These are phyloP conservation scores for Matsumurasca onukii DNA, from an alignment of 1,140 invertebrate species.

Conservation along the genomic window DNA sequence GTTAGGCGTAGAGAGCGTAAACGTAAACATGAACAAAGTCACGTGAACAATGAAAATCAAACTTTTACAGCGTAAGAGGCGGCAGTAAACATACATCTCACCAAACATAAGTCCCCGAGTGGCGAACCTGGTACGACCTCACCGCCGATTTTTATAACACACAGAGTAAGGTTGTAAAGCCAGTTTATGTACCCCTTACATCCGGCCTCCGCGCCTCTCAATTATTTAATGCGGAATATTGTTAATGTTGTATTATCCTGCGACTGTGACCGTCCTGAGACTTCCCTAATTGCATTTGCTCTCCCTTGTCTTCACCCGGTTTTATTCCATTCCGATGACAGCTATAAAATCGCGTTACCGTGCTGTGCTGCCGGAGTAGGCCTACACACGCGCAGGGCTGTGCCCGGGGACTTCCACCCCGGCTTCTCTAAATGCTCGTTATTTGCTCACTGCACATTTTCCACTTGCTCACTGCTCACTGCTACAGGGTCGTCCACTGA, in stretches of 20 bases:
- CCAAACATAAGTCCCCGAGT: constrained; percentile 17
- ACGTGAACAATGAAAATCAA: constrained; percentile 26
- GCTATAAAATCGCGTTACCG: constrained; percentile 17
- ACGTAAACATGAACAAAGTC: constrained; percentile 16
- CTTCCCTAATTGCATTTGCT: constrained; percentile 17
- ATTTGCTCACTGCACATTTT: too few relatives aligned
- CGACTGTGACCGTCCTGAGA: neutral
- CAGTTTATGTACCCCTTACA: constrained; percentile 20
- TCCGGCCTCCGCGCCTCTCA: constrained; percentile 16
- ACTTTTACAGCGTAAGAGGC: constrained; percentile 23
- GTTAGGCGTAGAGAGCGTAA: too few relatives aligned
- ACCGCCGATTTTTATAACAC: constrained; percentile 23
- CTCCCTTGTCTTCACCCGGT: constrained; percentile 15
- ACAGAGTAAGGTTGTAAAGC: constrained; percentile 14
- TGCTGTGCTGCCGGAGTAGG: neutral
- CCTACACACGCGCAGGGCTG: neutral
- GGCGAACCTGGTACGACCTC: constrained; percentile 7
- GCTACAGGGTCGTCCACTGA: too few relatives aligned
- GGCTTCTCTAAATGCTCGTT: too few relatives aligned
- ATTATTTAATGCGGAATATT: constrained; percentile 27
- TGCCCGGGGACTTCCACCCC: too few relatives aligned
- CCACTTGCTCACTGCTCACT: too few relatives aligned
- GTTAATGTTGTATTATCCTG: constrained; percentile 19
- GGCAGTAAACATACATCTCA: constrained; percentile 23
- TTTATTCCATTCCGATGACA: constrained; percentile 22